Percentiles rank a stretch among this genome's conserved stretches.
These are phyloP conservation scores for Corbicula japonica DNA, from an alignment of 2,888 invertebrate species.

Conservation along the genomic window DNA sequence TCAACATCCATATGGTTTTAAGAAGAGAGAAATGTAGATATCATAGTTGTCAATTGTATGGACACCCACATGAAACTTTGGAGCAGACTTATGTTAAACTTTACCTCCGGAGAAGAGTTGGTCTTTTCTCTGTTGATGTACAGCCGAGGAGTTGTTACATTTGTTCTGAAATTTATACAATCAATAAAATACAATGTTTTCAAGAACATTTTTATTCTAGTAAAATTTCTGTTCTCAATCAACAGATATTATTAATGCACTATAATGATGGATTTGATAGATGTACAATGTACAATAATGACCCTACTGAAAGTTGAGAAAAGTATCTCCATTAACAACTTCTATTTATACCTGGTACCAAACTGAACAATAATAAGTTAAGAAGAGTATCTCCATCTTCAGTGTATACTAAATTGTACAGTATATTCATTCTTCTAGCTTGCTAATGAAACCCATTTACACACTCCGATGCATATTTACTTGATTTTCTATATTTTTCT, in stretches of 20 bases:
- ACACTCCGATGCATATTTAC: not conserved
- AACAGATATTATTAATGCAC: not conserved
- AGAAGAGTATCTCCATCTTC: too few species aligned
- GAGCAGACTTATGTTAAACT: too few species aligned
- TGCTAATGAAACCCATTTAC: not conserved
- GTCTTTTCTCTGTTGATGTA: slow-evolving; percentile 47
- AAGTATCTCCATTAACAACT: not conserved
- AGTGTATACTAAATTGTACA: too few species aligned
- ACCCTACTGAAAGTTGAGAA: not conserved
- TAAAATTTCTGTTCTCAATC: not conserved
- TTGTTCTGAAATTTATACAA: slow-evolving; percentile 15
- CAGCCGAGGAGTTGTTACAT: slow-evolving; percentile 40
- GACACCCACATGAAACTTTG: not conserved
- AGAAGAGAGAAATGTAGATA: not conserved
- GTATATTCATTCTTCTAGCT: too few species aligned
- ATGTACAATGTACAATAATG: not conserved
- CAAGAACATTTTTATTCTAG: not conserved
- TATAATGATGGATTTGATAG: not conserved
- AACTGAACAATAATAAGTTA: too few species aligned
- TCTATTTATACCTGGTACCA: not conserved
- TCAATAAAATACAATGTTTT: not conserved
- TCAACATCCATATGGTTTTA: not conserved
- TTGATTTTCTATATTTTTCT: not conserved
- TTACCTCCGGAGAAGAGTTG: not conserved
- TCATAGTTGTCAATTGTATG: not conserved